Evolutionary conservation across 2,113 vertebrate species (phyloP).

Genomic region (Pseudorectes ferrugineus): DNA sequence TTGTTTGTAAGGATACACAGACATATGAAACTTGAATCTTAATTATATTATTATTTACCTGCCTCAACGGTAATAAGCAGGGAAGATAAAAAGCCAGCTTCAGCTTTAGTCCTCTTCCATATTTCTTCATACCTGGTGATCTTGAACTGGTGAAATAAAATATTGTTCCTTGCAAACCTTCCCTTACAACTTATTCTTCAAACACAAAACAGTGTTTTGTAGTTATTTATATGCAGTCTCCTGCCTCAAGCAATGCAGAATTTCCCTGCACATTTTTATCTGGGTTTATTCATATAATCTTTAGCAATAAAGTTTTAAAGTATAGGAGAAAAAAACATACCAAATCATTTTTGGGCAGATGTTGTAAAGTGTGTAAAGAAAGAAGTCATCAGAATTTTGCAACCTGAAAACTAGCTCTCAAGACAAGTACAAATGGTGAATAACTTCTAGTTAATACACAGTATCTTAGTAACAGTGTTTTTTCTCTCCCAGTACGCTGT

Average conservation of each 20-base stretch:
- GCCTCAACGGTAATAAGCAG: not conserved
- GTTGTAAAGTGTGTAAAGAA: not conserved
- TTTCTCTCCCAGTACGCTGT: not conserved
- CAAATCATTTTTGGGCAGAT: not conserved
- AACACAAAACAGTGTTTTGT: not conserved
- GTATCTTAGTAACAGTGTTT: not conserved
- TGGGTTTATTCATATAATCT: not conserved
- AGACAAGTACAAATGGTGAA: not conserved
- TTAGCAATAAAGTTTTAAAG: not conserved
- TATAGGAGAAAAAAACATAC: not conserved
- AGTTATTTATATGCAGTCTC: not conserved
- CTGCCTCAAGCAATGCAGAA: not conserved
- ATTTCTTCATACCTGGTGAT: not conserved
- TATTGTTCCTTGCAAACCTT: not conserved
- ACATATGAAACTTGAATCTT: not conserved
- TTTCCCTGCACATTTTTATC: not conserved
- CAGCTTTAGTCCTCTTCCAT: not conserved
- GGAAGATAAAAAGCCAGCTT: not conserved
- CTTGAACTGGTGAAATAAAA: not conserved
- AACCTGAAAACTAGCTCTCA: not conserved
- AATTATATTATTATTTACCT: not conserved
- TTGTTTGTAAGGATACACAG: not conserved
- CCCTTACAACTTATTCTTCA: not conserved
- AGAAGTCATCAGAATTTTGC: not conserved
- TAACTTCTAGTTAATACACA: not conserved